Conservation (phyloP, 2,888 invertebrate species). For the Drosophila conformis region DNA sequence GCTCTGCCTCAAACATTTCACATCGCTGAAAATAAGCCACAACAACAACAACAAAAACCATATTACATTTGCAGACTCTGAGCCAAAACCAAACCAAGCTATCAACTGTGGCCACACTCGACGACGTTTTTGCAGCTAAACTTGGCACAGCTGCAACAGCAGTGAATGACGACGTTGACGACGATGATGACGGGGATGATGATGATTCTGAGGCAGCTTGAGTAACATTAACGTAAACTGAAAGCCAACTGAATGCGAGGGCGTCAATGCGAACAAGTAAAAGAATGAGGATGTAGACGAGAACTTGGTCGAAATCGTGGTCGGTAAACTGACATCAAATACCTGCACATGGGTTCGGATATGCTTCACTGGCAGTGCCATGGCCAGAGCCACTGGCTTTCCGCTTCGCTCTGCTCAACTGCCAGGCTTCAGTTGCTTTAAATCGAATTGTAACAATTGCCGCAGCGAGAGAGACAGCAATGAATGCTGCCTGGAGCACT, state of each 20-base stretch:
- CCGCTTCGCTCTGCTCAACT: conserved; percentile 26
- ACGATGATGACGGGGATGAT: conserved; percentile 7
- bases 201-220: conserved; percentile 32
- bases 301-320: conserved; percentile 35
- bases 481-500: conserved; percentile 18
- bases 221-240: conserved; percentile 32
- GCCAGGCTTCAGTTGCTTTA: conserved; percentile 56
- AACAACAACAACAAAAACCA: conserved; percentile 24
- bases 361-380: conserved; percentile 17
- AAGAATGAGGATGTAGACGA: conserved; percentile 3
- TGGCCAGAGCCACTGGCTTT: conserved; percentile 17
- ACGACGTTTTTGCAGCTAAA: conserved; percentile 66
- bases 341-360: conserved; percentile 49
- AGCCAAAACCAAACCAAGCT: conserved; percentile 39
- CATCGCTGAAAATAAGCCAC: conserved; percentile 2
- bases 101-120: conserved; percentile 63
- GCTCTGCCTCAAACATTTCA: background rate
- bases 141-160: conserved; percentile 36
- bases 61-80: conserved; percentile 60
- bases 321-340: conserved; percentile 60
- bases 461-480: conserved; percentile 27
- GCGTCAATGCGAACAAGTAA: conserved; percentile 35
- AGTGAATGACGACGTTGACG: background rate
- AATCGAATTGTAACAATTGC: conserved; percentile 69
- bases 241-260: conserved; percentile 35